Evolutionary conservation across 1,140 invertebrate genomes (phyloP), one percentile per base, ranked within the genome.

Genomic region (Hypsibius dujardini): DNA sequence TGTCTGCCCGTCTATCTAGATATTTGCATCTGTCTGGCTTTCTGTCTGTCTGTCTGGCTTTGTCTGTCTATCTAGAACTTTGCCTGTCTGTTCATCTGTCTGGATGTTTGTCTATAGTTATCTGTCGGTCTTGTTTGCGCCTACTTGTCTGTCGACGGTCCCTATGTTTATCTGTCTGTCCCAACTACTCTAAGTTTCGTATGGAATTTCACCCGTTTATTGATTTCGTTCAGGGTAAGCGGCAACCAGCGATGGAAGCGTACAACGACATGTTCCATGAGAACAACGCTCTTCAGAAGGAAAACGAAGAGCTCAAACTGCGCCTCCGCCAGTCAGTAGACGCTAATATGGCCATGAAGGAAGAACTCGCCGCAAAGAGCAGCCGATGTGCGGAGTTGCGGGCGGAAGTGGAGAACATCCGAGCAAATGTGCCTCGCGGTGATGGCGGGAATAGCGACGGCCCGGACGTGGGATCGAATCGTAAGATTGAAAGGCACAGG

Each of bases 221-320:
- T 67, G 72, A 59, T 70, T 46, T 62, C 73, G 75, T 77, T 71
- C 75, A 91, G 88, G 92, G 90, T 59, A 93, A 92, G 83, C 82
- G 90, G 74, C 87, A 87, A 73, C 90, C 95, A 79, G 93, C 92
- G 2, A 84, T 84, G 62, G 87, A 90, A 76, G 84, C 85, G 46
- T 84, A 94, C 67, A 97, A 92, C 75, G 95, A 98, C 77, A 90
- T 94, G 78, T 94, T 89, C 77, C 87, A 92, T 77, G 95, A 98
- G 80, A 98, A 97, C 80, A 88, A 87, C n/a, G 88, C 96, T 84
- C 82, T 98, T 0, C 87, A 87, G 73, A 85, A 85, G 69, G 93
- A 98, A 80, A 85, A 90, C 47, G 88, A 90, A 76, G 88, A 90
- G 75, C 81, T 96, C 62, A 81, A 90, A 59, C 87, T 88, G 2